A percentile compares a stretch with the other conserved stretches of the same genome.
Evolutionary conservation across 2,113 vertebrate species (phyloP).

Genomic region (Phaethon lepturus): DNA sequence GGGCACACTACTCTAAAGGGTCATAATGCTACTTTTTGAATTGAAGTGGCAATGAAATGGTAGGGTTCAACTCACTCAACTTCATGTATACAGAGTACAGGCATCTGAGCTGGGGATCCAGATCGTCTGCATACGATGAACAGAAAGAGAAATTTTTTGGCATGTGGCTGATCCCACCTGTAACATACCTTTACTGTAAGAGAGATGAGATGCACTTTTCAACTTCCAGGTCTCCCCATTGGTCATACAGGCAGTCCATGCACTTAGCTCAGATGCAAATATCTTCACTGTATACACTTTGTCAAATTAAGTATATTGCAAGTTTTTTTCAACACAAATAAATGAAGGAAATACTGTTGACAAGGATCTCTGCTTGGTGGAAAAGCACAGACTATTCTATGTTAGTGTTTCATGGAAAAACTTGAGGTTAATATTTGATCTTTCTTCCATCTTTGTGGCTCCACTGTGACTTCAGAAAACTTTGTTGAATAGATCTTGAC

Average conservation of each 20-base stretch:
- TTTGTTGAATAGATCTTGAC: not conserved
- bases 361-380: not conserved
- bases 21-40: not conserved
- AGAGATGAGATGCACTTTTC: not conserved
- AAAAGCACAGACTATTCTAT: not conserved
- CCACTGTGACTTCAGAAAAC: not conserved
- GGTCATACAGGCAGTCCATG: not conserved
- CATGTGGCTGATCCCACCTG: not conserved
- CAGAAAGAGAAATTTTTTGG: not conserved
- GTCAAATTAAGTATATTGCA: not conserved
- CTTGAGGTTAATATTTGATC: not conserved
- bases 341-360: not conserved
- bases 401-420: not conserved
- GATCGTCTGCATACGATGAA: not conserved
- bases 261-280: not conserved
- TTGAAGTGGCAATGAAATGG: not conserved
- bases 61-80: not conserved
- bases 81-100: rapidly evolving
- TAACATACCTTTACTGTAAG: not conserved
- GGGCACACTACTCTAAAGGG: not conserved
- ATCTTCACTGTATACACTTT: not conserved
- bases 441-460: not conserved
- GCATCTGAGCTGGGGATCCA: not conserved
- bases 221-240: not conserved
- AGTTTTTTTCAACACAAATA: not conserved